Evolutionary conservation across 1,140 invertebrate species (phyloP).

Genomic region (Nixonia krombeini): DNA sequence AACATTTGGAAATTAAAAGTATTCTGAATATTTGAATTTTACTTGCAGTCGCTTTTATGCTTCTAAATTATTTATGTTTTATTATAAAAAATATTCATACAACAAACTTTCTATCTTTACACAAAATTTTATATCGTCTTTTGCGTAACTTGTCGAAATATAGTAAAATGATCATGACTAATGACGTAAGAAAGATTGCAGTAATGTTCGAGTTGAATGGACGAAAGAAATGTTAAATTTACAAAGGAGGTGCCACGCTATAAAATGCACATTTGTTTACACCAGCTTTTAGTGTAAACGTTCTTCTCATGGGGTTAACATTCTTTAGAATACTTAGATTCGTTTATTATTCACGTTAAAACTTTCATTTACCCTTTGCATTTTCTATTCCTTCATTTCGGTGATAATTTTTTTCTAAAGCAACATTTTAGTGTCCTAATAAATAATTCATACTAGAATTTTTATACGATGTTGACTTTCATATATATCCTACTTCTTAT

Average conservation of each 20-base stretch:
- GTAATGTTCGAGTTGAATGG: constrained; percentile 33
- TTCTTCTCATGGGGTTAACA: constrained; percentile 48
- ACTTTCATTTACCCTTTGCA: constrained; percentile 9
- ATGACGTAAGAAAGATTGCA: constrained; percentile 10
- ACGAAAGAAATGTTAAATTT: constrained; percentile 45
- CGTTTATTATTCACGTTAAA: neutral
- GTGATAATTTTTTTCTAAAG: neutral
- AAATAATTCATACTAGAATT: constrained; percentile 12
- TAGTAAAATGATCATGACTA: constrained; percentile 17
- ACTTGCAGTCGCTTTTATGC: too few species aligned
- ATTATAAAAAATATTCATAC: too few species aligned
- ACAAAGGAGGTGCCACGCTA: constrained; percentile 49
- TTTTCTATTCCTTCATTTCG: neutral
- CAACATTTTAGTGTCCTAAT: neutral
- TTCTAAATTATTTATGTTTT: too few species aligned
- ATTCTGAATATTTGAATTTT: too few species aligned
- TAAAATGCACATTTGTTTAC: constrained; percentile 64
- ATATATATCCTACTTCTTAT: constrained; percentile 21
- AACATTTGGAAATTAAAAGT: too few species aligned
- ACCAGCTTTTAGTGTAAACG: constrained; percentile 56
- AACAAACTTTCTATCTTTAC: too few species aligned
- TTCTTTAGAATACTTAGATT: constrained; percentile 32
- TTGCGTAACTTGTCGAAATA: neutral
- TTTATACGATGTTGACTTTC: constrained; percentile 43
- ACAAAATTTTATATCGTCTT: neutral